Evolutionary conservation across 2,113 vertebrate genomes (phyloP).

Genomic region (Scomber colias): DNA sequence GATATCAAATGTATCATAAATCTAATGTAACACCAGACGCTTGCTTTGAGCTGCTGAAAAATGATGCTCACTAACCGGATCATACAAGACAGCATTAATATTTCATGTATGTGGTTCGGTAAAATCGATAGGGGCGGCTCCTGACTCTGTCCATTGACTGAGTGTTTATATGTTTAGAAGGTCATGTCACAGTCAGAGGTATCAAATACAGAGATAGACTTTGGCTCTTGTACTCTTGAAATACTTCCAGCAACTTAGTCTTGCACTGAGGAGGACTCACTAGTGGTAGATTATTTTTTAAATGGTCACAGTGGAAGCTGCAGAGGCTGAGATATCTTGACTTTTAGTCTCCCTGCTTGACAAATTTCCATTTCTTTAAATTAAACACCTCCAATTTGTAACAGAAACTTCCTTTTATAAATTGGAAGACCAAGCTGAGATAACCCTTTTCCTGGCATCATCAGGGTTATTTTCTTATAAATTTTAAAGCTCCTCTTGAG

Average conservation of each 20-base stretch:
- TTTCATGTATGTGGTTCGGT: constrained; percentile 67
- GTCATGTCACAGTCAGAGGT: no score
- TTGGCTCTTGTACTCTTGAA: neutral
- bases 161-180: neutral
- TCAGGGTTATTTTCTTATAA: no score
- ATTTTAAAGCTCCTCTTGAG: no score
- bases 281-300: neutral
- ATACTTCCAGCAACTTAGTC: neutral
- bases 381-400: no score
- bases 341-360: neutral
- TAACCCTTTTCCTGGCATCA: no score
- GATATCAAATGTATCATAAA: constrained; percentile 2
- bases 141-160: constrained; percentile 23
- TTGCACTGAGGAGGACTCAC: neutral
- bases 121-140: constrained; percentile 71
- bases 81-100: constrained; percentile 69
- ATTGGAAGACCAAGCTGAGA: no score
- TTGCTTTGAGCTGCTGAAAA: constrained; percentile 14
- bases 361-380: no score
- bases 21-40: neutral
- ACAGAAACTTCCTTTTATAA: no score
- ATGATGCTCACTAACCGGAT: constrained; percentile 32
- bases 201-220: neutral
- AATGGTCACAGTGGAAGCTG: neutral
- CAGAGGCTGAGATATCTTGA: neutral